Evolutionary conservation across 92 coral and sea anemone genomes (phyloP).

Genomic region (Heteractis magnifica): DNA sequence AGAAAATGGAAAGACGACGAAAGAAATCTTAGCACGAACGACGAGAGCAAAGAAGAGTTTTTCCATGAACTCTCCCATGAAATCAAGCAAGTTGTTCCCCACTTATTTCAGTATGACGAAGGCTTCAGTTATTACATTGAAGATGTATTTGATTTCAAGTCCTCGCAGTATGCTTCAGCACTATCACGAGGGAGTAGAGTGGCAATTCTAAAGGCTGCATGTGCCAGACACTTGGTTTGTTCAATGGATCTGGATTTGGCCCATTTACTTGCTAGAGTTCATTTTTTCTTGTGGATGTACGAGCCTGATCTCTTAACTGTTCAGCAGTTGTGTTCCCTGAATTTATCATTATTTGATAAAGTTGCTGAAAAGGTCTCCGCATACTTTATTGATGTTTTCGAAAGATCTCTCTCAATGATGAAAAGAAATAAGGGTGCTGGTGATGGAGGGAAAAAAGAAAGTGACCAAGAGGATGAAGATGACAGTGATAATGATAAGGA

Average conservation of each 20-base stretch:
- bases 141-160: constrained; percentile 44
- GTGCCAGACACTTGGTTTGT: constrained; percentile 29
- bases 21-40: not conserved
- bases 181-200: constrained; percentile 36
- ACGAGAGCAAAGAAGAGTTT: not conserved
- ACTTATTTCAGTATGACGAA: constrained; percentile 19
- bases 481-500: not conserved
- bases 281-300: constrained; percentile 48
- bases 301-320: constrained; percentile 30
- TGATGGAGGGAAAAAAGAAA: not conserved
- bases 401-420: constrained; percentile 8
- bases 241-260: constrained; percentile 10
- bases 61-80: constrained; percentile 20
- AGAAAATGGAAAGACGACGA: constrained; percentile 6
- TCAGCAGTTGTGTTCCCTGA: constrained; percentile 37
- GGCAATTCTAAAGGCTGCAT: constrained; percentile 44
- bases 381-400: constrained; percentile 21
- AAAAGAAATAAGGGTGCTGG: not conserved
- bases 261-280: constrained; percentile 30
- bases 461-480: constrained; percentile 6
- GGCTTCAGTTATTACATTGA: constrained; percentile 37
- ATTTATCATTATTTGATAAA: not conserved
- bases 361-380: constrained; percentile 16
- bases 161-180: constrained; percentile 24
- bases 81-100: constrained; percentile 22